A percentile compares a stretch with the other conserved stretches of the same genome.
phyloP scores from a whole-genome alignment of 2,888 invertebrate species.

The Tryphoninae sp. region DNA sequence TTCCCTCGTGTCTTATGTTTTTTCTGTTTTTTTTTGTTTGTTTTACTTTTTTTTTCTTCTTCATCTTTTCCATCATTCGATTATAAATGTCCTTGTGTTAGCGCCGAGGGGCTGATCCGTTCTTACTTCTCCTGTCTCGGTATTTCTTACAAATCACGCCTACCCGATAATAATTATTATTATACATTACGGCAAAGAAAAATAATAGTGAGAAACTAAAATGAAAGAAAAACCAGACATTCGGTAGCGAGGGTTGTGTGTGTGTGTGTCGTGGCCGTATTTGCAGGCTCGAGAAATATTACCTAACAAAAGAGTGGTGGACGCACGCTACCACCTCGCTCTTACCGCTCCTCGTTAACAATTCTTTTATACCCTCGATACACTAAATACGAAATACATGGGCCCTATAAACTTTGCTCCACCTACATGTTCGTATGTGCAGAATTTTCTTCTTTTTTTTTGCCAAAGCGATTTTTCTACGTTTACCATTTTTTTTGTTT shows the following conservation, averaged over 20 bases:
- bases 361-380: conserved; percentile 61
- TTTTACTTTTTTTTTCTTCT: conserved; percentile 34
- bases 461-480: conserved; percentile 49
- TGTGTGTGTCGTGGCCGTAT: background rate
- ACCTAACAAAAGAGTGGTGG: conserved; percentile 1
- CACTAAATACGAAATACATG: conserved; percentile 78
- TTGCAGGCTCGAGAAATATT: conserved; percentile 50
- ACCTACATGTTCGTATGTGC: conserved; percentile 70
- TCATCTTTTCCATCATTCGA: conserved; percentile 61
- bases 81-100: conserved; percentile 62
- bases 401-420: conserved; percentile 71
- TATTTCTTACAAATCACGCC: conserved; percentile 65
- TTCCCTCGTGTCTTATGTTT: conserved; percentile 8
- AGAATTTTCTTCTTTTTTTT: conserved; percentile 54
- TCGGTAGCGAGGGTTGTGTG: conserved; percentile 1
- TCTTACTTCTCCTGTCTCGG: conserved; percentile 17
- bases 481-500: conserved; percentile 22
- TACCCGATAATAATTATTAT: conserved; percentile 72
- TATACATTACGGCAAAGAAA: conserved; percentile 64
- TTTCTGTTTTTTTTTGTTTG: conserved; percentile 16
- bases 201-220: conserved; percentile 7
- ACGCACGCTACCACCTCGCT: conserved; percentile 9
- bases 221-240: conserved; percentile 12
- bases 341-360: conserved; percentile 9
- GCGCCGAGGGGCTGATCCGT: conserved; percentile 14